Percentiles rank a stretch among this genome's conserved stretches.
Evolutionary conservation across 2,888 invertebrate genomes (phyloP).

Genomic region (Synergus japonicus): DNA sequence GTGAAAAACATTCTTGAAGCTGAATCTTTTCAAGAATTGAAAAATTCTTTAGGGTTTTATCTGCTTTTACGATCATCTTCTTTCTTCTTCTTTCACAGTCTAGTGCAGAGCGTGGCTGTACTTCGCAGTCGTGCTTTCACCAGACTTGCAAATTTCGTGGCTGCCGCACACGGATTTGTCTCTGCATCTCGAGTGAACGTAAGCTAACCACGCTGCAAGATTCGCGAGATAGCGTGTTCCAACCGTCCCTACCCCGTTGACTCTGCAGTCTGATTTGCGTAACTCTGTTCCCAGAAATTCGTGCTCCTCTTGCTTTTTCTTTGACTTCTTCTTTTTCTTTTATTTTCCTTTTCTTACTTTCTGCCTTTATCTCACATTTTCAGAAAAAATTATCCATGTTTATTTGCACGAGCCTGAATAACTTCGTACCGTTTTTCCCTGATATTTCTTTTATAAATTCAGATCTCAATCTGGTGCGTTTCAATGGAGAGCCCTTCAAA

Average conservation of each 20-base stretch:
- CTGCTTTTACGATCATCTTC: conserved; percentile 42
- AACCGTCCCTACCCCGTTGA: conserved; percentile 41
- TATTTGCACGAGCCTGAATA: neutral
- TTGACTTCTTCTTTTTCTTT: conserved; percentile 44
- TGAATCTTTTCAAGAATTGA: conserved; percentile 20
- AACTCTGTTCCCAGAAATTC: conserved; percentile 64
- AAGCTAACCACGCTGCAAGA: conserved; percentile 49
- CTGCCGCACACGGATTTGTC: conserved; percentile 49
- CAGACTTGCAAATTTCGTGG: conserved; percentile 69
- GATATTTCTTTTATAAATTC: neutral
- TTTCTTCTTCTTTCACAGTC: conserved; percentile 33
- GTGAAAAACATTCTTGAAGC: neutral
- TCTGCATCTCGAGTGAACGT: conserved; percentile 51
- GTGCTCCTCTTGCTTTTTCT: conserved; percentile 29
- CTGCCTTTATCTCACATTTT: conserved; percentile 33
- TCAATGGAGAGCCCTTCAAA: too few species aligned
- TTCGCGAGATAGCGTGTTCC: conserved; percentile 50
- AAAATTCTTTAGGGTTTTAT: conserved; percentile 17
- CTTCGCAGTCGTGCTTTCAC: conserved; percentile 63
- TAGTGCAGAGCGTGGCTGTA: conserved; percentile 36
- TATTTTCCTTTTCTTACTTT: conserved; percentile 41
- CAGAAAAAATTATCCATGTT: neutral
- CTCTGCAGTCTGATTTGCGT: conserved; percentile 64
- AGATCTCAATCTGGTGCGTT: neutral
- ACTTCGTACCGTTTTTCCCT: neutral